Conservation (phyloP, 2,113 vertebrate species). For the Microtus ochrogaster region DNA sequence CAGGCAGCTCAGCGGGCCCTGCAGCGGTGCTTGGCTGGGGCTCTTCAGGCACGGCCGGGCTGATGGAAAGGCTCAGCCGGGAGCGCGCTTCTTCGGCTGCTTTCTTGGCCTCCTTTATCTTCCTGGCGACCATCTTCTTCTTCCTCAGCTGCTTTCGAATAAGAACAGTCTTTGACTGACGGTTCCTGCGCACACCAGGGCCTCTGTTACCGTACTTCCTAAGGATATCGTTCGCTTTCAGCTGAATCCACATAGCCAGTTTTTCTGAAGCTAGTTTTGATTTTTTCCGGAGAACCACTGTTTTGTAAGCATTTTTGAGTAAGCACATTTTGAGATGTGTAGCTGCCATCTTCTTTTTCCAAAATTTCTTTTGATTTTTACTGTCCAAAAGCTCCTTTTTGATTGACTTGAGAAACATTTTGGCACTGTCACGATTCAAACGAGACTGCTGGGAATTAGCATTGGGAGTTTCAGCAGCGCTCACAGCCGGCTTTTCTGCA, state of each 20-base stretch:
- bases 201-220: conserved; percentile 81
- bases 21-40: conserved; percentile 40
- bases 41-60: conserved; percentile 69
- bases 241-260: conserved; percentile 75
- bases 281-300: conserved; percentile 72
- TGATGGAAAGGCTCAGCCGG: conserved; percentile 62
- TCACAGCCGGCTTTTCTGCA: conserved; percentile 67
- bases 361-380: conserved; percentile 77
- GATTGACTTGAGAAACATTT: conserved; percentile 63
- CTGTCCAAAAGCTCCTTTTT: conserved; percentile 68
- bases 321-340: conserved; percentile 49
- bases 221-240: conserved; percentile 79
- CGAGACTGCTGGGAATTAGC: conserved; percentile 75
- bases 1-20: background rate
- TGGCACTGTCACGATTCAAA: conserved; percentile 69
- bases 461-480: conserved; percentile 46
- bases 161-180: conserved; percentile 77
- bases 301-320: conserved; percentile 69
- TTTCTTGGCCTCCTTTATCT: conserved; percentile 71
- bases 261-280: conserved; percentile 67
- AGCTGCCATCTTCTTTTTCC: conserved; percentile 78
- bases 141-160: conserved; percentile 80
- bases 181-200: conserved; percentile 62
- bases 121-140: conserved; percentile 76
- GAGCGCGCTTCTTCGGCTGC: conserved; percentile 52